A percentile compares a stretch with the other conserved stretches of the same genome.
These are phyloP conservation scores for Rhynchophorus ferrugineus DNA, from an alignment of 1,140 invertebrate species.

Conservation along the genomic window DNA sequence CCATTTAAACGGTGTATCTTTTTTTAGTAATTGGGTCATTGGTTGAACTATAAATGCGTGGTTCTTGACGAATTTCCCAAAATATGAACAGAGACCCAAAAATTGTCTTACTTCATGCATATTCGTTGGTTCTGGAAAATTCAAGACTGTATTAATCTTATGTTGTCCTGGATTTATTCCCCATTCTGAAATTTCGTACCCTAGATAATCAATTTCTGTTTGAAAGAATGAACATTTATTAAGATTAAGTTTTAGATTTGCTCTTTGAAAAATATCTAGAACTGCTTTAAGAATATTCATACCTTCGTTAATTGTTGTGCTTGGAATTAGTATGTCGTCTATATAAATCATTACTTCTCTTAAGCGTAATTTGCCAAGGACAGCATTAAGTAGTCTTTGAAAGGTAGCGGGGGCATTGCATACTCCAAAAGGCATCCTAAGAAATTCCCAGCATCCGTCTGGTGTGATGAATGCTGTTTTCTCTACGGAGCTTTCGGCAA, in stretches of 20 bases:
- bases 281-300: background rate
- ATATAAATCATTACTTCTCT: conserved; percentile 1
- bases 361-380: background rate
- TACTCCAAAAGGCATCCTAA: conserved; percentile 41
- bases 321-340: conserved; percentile 13
- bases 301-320: background rate
- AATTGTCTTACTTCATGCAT: conserved; percentile 30
- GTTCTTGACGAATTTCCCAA: conserved; percentile 31
- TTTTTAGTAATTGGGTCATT: conserved; percentile 12
- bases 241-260: conserved; percentile 32
- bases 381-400: conserved; percentile 13
- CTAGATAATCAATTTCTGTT: conserved; percentile 30
- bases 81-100: conserved; percentile 34
- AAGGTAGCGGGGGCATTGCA: conserved; percentile 34
- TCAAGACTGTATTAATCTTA: conserved; percentile 34
- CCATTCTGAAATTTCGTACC: conserved; percentile 28
- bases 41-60: conserved; percentile 9
- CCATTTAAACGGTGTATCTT: conserved; percentile 11
- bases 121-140: conserved; percentile 32
- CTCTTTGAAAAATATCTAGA: background rate
- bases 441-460: conserved; percentile 40
- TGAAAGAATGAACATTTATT: conserved; percentile 34
- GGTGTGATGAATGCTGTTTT: conserved; percentile 39
- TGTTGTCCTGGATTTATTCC: conserved; percentile 27
- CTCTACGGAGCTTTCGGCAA: conserved; percentile 34